Evolutionary conservation across 2,113 vertebrate genomes (phyloP), one percentile per base, ranked within the genome.

Genomic region (Holacanthus passer): DNA sequence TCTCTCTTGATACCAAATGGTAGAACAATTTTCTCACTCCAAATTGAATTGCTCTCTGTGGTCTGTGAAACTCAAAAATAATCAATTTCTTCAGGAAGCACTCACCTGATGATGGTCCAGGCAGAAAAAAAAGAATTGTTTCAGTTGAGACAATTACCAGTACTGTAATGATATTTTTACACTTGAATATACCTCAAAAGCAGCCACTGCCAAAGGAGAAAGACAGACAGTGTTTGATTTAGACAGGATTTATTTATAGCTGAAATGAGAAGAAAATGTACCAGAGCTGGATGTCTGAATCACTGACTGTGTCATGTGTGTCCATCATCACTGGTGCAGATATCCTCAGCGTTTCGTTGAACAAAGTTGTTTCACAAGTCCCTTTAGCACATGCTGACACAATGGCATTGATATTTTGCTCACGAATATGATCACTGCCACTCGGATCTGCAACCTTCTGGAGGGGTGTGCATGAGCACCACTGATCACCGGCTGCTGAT

Each of bases 231-330:
- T 39, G 13, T 43, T 13, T 58, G 5, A 77, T 55, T 17, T 41
- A 53, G 1, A 50, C 13, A 5, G 16, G 48, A 12, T 48, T 35
- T 69, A 58, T 63, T 70, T 71, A n/a, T 29, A 35, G 27, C 41
- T 10, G 60, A 41, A 52, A 41, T 31, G 31, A 31, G 10, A 56
- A 11, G 9, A 16, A 39, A 37, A 39, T 67, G 20, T n/a, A 55
- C 0, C 27, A 58, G 5, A 58, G 31, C 48, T 82, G 88, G 86
- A 91, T 71, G 89, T 90, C 68, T 90, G 75, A 74, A 48, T 87
- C 82, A 86, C 3, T 91, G 85, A 45, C 50, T 70, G 56, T 58
- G 63, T 82, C 63, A 79, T 80, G 48, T 50, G n/a, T 31, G 29
- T 66, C 45, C 78, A 78, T 85, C 47, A 35, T 43, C 81, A 45